Base-by-base conservation (phyloP, 2,888 invertebrate species). In the Erebia palarica region DNA sequence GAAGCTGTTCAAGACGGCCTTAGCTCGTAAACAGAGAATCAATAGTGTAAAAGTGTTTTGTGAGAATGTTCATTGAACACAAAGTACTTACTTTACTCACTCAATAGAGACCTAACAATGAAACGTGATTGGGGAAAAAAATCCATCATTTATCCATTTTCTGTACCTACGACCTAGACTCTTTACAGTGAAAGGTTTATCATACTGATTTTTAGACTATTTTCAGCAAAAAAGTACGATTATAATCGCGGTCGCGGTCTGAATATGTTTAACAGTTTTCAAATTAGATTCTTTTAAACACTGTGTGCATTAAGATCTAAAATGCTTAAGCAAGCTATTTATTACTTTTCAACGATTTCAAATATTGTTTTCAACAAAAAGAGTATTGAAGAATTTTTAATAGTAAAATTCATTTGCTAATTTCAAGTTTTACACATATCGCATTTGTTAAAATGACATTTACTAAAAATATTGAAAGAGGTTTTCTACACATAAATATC, bases 81-180 rank as follows among this genome's bases (percentile, higher is more conserved):
- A 61, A 61, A 44, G 44, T 44, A 11, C 61, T 3, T 4, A 60
- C n/a, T 36, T 59, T 14, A 36, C 58, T n/a, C 60, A 16, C 60
- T 60, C 42, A 60, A 60, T 60, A 16, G 60, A 42, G 42, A 42
- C 60, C 42, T 59, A 36, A 60, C 60, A 60, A 60, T 61, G 61
- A 44, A 44, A 47, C 61, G 61, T 61, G 61, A 61, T 44, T 44
- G 61, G 44, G 44, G 44, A 60, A 16, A 60, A 16, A 44, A 61
- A 47, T 61, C 18, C 44, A 44, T 61, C 44, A 44, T 16, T 44
- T 61, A 61, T 44, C 16, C 44, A 44, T 18, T 61, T 18, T 11
- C 61, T 18, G 47, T 10, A 13, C 61, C 60, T 59, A 8, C 36
- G 36, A 7, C 36, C 36, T 59, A 9, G 42, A 3, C 44, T 16